Evolutionary conservation across 2,797 vertebrate species (phyloP).

Genomic region (Lithobates pipiens): DNA sequence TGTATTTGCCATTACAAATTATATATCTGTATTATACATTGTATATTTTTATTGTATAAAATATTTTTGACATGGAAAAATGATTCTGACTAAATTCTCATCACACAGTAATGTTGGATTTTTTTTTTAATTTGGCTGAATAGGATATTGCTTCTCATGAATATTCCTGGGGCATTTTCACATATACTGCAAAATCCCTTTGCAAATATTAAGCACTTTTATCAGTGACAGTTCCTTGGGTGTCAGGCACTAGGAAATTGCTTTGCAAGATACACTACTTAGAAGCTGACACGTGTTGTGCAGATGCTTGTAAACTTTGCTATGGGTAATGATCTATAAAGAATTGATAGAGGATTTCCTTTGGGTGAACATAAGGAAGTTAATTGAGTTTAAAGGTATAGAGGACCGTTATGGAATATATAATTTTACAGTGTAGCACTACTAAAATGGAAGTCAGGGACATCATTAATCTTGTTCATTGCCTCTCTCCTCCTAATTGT

Average conservation of each 20-base stretch:
- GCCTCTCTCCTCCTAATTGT: conserved; percentile 55
- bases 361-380: conserved; percentile 56
- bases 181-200: conserved; percentile 12
- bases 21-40: no score
- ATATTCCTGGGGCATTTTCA: conserved; percentile 47
- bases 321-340: conserved; percentile 40
- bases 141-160: conserved; percentile 38
- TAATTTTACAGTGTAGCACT: conserved; percentile 44
- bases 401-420: conserved; percentile 26
- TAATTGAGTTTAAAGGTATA: conserved; percentile 58
- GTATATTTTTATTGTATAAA: no score
- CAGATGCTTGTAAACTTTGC: conserved; percentile 32
- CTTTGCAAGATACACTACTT: conserved; percentile 20
- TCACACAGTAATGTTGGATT: conserved; percentile 31
- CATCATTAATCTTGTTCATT: conserved; percentile 58
- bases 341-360: conserved; percentile 31
- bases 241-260: conserved; percentile 2
- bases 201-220: conserved; percentile 38
- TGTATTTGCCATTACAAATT: no score
- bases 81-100: conserved; percentile 3
- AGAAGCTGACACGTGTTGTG: conserved; percentile 1
- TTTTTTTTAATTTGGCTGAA: conserved; percentile 3
- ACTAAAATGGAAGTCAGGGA: conserved; percentile 49
- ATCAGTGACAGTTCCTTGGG: conserved; percentile 19
- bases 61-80: no score